Conservation (phyloP, 2,888 invertebrate genomes). For the Tolmerus cingulatus region DNA sequence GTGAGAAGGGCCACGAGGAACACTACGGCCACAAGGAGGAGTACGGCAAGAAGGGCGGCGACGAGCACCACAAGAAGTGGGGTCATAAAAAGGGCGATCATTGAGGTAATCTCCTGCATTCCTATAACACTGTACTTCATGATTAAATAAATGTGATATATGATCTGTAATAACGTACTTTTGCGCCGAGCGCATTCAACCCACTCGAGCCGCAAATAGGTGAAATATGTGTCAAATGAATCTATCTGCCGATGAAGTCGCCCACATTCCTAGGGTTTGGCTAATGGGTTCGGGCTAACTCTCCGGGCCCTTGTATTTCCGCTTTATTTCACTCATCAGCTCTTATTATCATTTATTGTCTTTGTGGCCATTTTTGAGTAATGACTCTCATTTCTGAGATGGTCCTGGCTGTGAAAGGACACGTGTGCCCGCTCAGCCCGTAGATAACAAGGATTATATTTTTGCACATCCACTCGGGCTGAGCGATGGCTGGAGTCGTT, state of each 20-base stretch:
- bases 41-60: conserved; percentile 81
- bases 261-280: conserved; percentile 6
- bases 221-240: conserved; percentile 20
- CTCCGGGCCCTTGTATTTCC: not conserved
- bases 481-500: not conserved
- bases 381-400: not conserved
- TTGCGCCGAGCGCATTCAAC: conserved; percentile 11
- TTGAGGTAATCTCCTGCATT: conserved; percentile 55
- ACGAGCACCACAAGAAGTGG: conserved; percentile 81
- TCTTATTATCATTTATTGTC: conserved; percentile 28
- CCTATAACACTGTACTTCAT: conserved; percentile 39
- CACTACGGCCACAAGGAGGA: conserved; percentile 78
- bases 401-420: not conserved
- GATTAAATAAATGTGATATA: conserved; percentile 47
- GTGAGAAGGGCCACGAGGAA: conserved; percentile 78
- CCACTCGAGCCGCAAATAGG: conserved; percentile 7
- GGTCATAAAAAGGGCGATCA: conserved; percentile 51
- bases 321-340: conserved; percentile 23
- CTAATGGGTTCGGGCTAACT: not conserved
- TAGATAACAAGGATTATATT: not conserved
- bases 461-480: not conserved
- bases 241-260: conserved; percentile 9
- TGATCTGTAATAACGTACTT: conserved; percentile 31
- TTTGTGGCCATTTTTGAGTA: not conserved
- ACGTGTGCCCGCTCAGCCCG: not conserved